Evolutionary conservation across 2,113 vertebrate species (phyloP).

Genomic region (Otocyon megalotis): DNA sequence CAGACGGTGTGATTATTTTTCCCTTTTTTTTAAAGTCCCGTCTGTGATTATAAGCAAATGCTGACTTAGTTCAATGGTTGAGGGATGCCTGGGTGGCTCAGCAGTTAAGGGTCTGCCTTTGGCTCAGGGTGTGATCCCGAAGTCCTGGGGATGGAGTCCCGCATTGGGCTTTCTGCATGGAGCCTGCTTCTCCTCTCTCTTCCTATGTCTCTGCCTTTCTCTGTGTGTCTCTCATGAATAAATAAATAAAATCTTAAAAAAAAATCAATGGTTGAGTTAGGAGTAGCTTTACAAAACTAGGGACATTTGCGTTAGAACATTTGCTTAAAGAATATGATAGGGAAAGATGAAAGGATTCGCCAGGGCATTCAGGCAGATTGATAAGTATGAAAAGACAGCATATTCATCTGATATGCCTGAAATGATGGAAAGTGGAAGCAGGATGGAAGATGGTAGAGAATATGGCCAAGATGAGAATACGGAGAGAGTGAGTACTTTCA

Average conservation of each 20-base stretch:
- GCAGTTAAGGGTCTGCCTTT: too few species aligned
- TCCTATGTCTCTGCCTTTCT: too few species aligned
- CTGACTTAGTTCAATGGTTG: background rate
- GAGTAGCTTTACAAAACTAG: background rate
- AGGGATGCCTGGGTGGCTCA: too few species aligned
- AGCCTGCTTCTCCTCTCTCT: too few species aligned
- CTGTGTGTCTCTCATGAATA: too few species aligned
- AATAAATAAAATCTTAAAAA: too few species aligned
- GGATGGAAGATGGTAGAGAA: background rate
- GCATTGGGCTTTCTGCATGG: too few species aligned
- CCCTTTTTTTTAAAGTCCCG: background rate
- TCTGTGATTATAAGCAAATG: slow-evolving; percentile 40
- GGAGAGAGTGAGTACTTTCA: background rate
- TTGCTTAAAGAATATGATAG: background rate
- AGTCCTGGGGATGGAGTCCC: too few species aligned
- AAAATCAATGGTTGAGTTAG: background rate
- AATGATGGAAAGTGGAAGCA: background rate
- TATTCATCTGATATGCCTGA: background rate
- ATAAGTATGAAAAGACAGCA: background rate
- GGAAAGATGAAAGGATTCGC: slow-evolving; percentile 13
- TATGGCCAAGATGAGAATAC: background rate
- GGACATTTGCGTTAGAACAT: background rate
- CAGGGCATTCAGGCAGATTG: background rate
- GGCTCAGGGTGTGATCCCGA: too few species aligned
- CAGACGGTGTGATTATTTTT: background rate